These are phyloP conservation scores for Palythoa caribaeorum DNA, from an alignment of 92 coral and sea anemone genomes.

Conservation along the genomic window DNA sequence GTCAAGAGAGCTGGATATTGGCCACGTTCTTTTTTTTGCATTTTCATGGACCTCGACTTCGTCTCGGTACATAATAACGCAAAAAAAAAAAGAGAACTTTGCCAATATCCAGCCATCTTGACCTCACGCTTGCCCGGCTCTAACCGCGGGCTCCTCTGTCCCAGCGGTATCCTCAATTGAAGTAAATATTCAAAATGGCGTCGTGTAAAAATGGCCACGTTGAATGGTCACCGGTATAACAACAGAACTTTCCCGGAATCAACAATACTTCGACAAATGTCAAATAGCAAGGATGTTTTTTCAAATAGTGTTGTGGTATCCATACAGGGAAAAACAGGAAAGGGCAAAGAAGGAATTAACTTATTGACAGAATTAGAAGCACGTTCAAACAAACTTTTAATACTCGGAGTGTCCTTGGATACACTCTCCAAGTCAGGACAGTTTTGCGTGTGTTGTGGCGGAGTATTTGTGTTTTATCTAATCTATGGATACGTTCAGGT, in stretches of 20 bases:
- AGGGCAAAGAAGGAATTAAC: not conserved
- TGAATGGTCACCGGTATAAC: not conserved
- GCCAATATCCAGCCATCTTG: not conserved
- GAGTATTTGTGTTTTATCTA: constrained; percentile 91
- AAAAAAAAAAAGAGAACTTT: too few relatives aligned
- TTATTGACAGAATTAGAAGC: not conserved
- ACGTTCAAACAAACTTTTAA: constrained; percentile 54
- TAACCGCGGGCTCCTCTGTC: constrained; percentile 21
- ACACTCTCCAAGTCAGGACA: constrained; percentile 77
- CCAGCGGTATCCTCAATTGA: not conserved
- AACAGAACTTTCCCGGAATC: constrained; percentile 16
- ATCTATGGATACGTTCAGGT: constrained; percentile 99
- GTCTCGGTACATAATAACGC: too few relatives aligned
- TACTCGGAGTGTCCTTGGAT: constrained; percentile 81
- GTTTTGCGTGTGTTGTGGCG: constrained; percentile 87
- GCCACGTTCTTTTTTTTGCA: too few relatives aligned
- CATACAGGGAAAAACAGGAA: not conserved
- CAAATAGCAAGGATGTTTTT: constrained; percentile 26
- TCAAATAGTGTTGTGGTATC: constrained; percentile 51
- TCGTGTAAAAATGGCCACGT: constrained; percentile 39
- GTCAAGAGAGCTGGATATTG: too few relatives aligned
- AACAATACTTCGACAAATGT: constrained; percentile 51
- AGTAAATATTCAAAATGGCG: constrained; percentile 35
- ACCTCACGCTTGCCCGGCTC: not conserved
- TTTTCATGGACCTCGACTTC: too few relatives aligned